These are phyloP conservation scores for Cottus gobio DNA, from an alignment of 2,113 vertebrate genomes.

Conservation along the genomic window DNA sequence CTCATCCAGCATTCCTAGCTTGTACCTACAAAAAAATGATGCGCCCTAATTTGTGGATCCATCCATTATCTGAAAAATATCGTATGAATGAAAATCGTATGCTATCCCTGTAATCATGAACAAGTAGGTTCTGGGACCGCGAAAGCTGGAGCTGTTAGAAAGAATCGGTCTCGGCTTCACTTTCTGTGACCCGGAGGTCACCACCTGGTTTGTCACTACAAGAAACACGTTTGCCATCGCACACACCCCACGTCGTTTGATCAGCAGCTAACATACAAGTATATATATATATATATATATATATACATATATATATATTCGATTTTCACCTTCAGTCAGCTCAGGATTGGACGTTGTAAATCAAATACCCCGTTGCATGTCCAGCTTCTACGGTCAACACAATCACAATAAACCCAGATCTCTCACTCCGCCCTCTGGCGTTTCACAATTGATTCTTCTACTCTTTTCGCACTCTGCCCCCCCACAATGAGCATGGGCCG, in stretches of 20 bases:
- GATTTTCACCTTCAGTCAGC: not conserved
- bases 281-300: no score
- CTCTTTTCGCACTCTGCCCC: constrained; percentile 11
- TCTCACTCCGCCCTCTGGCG: not conserved
- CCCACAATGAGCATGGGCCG: constrained; percentile 25
- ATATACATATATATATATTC: not conserved
- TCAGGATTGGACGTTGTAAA: not conserved
- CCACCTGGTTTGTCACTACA: not conserved
- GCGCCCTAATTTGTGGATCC: no score
- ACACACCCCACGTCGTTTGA: not conserved
- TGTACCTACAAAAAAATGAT: not conserved
- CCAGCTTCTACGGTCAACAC: not conserved
- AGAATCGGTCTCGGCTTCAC: no score
- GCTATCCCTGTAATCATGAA: not conserved
- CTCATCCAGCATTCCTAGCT: not conserved
- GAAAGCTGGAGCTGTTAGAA: no score
- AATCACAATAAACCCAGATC: constrained; percentile 32
- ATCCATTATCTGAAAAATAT: not conserved
- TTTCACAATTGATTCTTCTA: constrained; percentile 43
- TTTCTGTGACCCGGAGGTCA: no score
- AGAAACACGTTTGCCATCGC: not conserved
- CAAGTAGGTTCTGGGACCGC: no score
- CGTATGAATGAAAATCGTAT: no score
- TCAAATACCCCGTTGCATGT: not conserved
- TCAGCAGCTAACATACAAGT: not conserved